A percentile compares a stretch with the other conserved stretches of the same genome.
Evolutionary conservation across 2,888 invertebrate genomes (phyloP).

Genomic region (Apocheima hispidaria): DNA sequence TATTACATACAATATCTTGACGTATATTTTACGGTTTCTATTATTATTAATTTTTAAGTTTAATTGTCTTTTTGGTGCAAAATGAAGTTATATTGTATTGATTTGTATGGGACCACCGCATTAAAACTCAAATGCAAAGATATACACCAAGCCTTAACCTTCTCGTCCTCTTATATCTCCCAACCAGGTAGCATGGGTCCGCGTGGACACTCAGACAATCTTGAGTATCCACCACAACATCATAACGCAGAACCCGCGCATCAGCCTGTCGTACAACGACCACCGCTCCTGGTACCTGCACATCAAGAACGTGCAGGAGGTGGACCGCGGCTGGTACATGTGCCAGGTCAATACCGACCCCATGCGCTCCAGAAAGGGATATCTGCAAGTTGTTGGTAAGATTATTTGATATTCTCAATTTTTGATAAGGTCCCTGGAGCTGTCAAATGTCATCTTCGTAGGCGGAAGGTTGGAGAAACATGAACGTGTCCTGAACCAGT

Average conservation of each 20-base stretch:
- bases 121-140: too few relatives aligned
- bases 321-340: slow-evolving; percentile 96
- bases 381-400: slow-evolving; percentile 96
- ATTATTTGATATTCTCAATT: slow-evolving; percentile 39
- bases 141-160: too few relatives aligned
- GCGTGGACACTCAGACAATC: slow-evolving; percentile 96
- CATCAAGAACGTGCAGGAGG: slow-evolving; percentile 94
- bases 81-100: too few relatives aligned
- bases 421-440: background rate
- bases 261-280: slow-evolving; percentile 94
- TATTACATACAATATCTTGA: too few relatives aligned
- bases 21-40: background rate
- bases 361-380: slow-evolving; percentile 96
- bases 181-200: slow-evolving; percentile 95
- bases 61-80: too few relatives aligned
- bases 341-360: slow-evolving; percentile 97
- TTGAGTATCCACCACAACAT: slow-evolving; percentile 96
- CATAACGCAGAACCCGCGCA: slow-evolving; percentile 95
- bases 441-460: too few relatives aligned
- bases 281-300: slow-evolving; percentile 97
- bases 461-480: too few relatives aligned
- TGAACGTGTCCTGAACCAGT: too few relatives aligned
- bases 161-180: background rate
- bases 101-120: too few relatives aligned
- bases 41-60: too few relatives aligned